phyloP scores from a whole-genome alignment of 1,140 invertebrate genomes.

The Nasonia giraulti region DNA sequence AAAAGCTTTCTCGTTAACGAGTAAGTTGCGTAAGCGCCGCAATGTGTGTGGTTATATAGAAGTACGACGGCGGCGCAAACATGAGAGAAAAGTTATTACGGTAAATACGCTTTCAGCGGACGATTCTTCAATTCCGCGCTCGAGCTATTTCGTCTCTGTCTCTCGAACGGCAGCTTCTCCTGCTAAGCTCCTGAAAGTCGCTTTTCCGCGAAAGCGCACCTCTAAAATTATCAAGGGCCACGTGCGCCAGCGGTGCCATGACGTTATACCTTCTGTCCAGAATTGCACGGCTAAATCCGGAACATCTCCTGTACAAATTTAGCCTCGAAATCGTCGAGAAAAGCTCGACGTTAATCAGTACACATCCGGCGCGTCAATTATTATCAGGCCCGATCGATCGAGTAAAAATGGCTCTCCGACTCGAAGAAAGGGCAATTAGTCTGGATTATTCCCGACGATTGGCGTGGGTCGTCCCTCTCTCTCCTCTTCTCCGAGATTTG shows the following conservation, averaged over 20 bases:
- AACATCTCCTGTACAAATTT: background rate
- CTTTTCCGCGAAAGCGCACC: background rate
- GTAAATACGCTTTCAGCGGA: conserved; percentile 60
- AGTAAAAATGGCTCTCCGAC: background rate
- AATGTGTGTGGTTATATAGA: too few relatives aligned
- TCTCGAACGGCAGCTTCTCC: background rate
- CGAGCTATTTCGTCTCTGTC: background rate
- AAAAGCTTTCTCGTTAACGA: background rate
- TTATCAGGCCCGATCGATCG: background rate
- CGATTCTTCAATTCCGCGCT: conserved; percentile 59
- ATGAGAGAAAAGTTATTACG: conserved; percentile 4
- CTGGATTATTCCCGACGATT: conserved; percentile 48
- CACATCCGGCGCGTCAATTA: background rate
- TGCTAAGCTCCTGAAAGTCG: background rate
- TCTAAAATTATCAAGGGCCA: background rate
- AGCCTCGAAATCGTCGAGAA: background rate
- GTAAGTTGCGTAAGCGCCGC: background rate
- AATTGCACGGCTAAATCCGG: background rate
- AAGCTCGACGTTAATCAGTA: background rate
- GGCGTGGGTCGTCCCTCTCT: background rate
- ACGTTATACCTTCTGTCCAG: background rate
- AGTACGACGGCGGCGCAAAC: too few relatives aligned
- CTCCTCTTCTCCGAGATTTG: conserved; percentile 13
- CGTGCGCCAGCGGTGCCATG: too few relatives aligned
- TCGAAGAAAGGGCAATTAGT: conserved; percentile 45